Conservation (phyloP, 1,140 invertebrate genomes). For the Ceratina japonica region DNA sequence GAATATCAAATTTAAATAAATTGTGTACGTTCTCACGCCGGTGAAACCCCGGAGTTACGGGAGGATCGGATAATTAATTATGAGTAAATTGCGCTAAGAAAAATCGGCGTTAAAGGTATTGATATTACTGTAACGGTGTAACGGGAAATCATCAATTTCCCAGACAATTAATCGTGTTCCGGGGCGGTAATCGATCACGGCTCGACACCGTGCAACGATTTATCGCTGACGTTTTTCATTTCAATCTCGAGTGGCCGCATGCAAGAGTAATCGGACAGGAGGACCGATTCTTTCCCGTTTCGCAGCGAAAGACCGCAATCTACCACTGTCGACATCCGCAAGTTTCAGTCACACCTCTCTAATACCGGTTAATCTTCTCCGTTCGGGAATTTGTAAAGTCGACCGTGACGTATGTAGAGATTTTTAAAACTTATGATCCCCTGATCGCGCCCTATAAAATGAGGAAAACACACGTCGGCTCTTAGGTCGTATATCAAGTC, state of each 20-base stretch:
- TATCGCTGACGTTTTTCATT: slow-evolving; percentile 60
- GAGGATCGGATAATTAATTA: background rate
- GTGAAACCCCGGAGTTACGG: background rate
- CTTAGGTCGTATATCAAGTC: too few species aligned
- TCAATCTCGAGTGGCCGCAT: slow-evolving; percentile 48
- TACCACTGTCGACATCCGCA: slow-evolving; percentile 6
- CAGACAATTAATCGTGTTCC: slow-evolving; percentile 51
- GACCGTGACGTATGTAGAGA: background rate
- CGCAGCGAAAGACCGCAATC: slow-evolving; percentile 21
- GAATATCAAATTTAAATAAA: background rate
- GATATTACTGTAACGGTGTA: background rate
- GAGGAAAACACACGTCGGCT: too few species aligned
- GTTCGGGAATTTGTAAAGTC: too few species aligned
- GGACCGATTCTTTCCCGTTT: slow-evolving; percentile 35
- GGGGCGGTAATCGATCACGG: slow-evolving; percentile 59
- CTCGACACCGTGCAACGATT: slow-evolving; percentile 56
- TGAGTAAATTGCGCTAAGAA: background rate
- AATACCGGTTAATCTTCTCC: background rate
- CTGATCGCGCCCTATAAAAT: too few species aligned
- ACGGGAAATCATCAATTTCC: slow-evolving; percentile 44
- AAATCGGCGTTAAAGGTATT: background rate
- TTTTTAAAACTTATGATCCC: background rate
- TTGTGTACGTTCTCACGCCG: background rate
- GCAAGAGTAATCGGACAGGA: slow-evolving; percentile 36
- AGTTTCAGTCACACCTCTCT: slow-evolving; percentile 14